Base-by-base conservation (phyloP, 2,113 vertebrate genomes). In the Pangasianodon gigas region DNA sequence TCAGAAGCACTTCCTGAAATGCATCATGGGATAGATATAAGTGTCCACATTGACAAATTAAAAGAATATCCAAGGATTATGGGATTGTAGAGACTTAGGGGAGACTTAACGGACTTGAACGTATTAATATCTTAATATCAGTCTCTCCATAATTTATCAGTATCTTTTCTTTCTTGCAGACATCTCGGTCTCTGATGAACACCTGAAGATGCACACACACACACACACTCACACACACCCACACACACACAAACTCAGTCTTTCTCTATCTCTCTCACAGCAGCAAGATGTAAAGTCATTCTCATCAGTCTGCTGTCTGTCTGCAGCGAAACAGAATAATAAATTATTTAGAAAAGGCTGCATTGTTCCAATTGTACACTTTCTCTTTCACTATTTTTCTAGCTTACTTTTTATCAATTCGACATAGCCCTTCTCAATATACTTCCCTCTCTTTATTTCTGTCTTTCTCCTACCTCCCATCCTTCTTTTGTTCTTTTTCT, bases 11-110 rank as follows among this genome's bases (percentile, higher is more conserved):
- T 37, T 90, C 91, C 93, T 93, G 93, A 94, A 95, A 97, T 97
- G 96, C 93, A 95, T 93, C 87, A 96, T 97, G 96, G 94, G 92
- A 97, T 97, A 96, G 93, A 87, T 94, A 93, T 92, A 93, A 93
- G 90, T 91, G 95, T 91, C 93, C 41, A 93, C 87, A 94, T 92
- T 90, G 21, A 90, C 24, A 48, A 83, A 90, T 58, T 85, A 89
- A 92, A 91, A 86, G 24, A 79, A 62, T 84, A 87, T 88, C 71
- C 41, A 82, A 88, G 90, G 13, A 83, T 92, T 94, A 93, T 94
- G 93, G 93, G 94, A 84, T 90, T 80, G 93, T 87, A 90, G 93
- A 93, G 95, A 93, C 93, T 62, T 89, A 65, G 56, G 85, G 91
- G 92, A 94, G 95, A 24, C 79, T 74, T 91, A 58, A 52, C 4